Evolutionary conservation across 2,797 vertebrate genomes (phyloP).

Genomic region (Phylloscopus collybita): DNA sequence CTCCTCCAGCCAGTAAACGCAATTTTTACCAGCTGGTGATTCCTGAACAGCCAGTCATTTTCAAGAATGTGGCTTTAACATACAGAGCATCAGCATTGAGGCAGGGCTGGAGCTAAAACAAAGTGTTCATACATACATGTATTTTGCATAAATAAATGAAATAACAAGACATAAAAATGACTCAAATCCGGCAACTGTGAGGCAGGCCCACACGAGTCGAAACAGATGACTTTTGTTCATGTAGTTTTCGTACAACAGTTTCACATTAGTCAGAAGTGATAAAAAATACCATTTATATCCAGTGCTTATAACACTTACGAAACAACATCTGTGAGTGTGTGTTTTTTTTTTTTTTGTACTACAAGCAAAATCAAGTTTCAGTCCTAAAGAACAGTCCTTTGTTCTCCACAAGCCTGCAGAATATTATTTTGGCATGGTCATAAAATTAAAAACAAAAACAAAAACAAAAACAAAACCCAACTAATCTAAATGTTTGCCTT

Average conservation of each 20-base stretch:
- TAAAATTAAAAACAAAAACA: constrained; percentile 82
- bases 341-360: constrained; percentile 79
- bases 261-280: constrained; percentile 99
- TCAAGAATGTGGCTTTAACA: constrained; percentile 81
- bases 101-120: constrained; percentile 93
- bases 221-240: constrained; percentile 94
- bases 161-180: constrained; percentile 92
- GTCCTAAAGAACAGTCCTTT: constrained; percentile 92
- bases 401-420: constrained; percentile 91
- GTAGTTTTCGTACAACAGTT: constrained; percentile 94
- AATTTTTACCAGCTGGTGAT: constrained; percentile 81
- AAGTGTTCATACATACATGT: constrained; percentile 94
- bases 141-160: constrained; percentile 99
- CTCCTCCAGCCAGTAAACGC: constrained; percentile 81
- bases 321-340: constrained; percentile 92
- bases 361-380: constrained; percentile 99
- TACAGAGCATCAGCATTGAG: constrained; percentile 82
- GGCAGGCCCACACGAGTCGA: constrained; percentile 91
- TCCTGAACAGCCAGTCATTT: constrained; percentile 83
- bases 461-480: constrained; percentile 83
- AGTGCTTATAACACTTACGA: constrained; percentile 99
- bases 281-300: constrained; percentile 99
- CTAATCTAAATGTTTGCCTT: constrained; percentile 84
- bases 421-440: constrained; percentile 92
- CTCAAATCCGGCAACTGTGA: constrained; percentile 94